A percentile compares a stretch with the other conserved stretches of the same genome.
These are phyloP conservation scores for Heteromormyrus szaboi DNA, from an alignment of 2,797 vertebrate species.

Conservation along the genomic window DNA sequence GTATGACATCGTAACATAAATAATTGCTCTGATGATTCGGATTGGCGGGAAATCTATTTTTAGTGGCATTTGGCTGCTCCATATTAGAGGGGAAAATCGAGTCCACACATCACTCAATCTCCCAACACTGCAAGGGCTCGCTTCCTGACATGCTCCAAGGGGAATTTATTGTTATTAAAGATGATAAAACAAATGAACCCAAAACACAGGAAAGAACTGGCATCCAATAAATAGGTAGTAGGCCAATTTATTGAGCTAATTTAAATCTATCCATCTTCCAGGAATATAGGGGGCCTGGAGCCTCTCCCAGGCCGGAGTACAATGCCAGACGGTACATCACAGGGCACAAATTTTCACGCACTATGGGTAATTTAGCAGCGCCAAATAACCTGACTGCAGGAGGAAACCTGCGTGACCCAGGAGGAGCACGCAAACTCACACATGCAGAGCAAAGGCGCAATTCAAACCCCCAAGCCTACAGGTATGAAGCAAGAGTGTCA, in stretches of 20 bases:
- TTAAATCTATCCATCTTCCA: neutral
- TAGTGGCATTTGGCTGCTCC: neutral
- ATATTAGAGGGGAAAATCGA: neutral
- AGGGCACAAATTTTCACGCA: neutral
- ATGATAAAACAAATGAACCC: neutral
- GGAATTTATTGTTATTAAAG: neutral
- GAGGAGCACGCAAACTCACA: neutral
- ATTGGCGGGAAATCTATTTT: conserved; percentile 3
- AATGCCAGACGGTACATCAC: neutral
- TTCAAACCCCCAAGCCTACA: neutral
- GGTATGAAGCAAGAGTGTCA: neutral
- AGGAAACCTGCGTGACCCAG: neutral
- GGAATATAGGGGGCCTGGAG: neutral
- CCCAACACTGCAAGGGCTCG: neutral
- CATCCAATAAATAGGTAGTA: neutral
- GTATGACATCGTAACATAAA: neutral
- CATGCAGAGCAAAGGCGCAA: neutral
- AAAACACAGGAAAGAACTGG: neutral
- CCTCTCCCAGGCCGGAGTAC: neutral
- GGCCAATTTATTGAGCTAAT: conserved; percentile 1
- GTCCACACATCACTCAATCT: neutral
- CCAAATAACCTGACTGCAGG: neutral
- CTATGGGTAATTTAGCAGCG: neutral
- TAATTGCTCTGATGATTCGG: neutral
- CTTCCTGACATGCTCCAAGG: neutral